Base-by-base conservation (phyloP, 2,888 invertebrate species). In the Temnothorax rugatulus region DNA sequence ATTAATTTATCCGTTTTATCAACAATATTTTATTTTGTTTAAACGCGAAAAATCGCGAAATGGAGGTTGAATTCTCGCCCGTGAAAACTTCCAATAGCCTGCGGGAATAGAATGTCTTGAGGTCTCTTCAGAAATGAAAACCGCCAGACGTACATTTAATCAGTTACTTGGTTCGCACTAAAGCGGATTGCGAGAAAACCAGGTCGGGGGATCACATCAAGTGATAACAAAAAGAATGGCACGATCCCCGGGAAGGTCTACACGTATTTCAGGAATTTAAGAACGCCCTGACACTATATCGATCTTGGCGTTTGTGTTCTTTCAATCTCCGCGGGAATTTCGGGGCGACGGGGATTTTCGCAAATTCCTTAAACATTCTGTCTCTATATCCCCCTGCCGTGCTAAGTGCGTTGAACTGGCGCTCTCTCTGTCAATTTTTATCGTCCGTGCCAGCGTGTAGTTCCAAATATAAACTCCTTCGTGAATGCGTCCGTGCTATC, bases 381-480 rank as follows among this genome's bases (percentile, higher is more conserved):
- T 34, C 66, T 66, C 57, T 76, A 59, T 29, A 5, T 29, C 44
- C 47, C 68, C 63, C 34, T 44, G 47, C 38, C 44, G 81, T 68
- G 73, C 71, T 81, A 87, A 84, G 90, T 87, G 81, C 91, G 88
- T 91, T 89, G 91, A 90, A 92, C 90, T 79, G 86, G 73, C 86
- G 88, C 82, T 81, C 85, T 81, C 85, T 79, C 82, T 73, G 84
- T 87, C 79, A 87, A 88, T 92, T 90, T 91, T 91, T 89, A 84
- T 86, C 87, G 73, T 83, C 86, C 82, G 82, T 84, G 76, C 84
- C 83, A 79, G 88, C 76, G 84, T 84, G 85, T 87, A 89, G 89
- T 92, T 92, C 93, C 93, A 93, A 93, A 93, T 93, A 93, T 93
- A 93, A 93, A 92, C 91, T 91, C 91, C 82, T 86, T 88, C 75